phyloP scores from a whole-genome alignment of 2,797 vertebrate species.

The Tadarida brasiliensis region DNA sequence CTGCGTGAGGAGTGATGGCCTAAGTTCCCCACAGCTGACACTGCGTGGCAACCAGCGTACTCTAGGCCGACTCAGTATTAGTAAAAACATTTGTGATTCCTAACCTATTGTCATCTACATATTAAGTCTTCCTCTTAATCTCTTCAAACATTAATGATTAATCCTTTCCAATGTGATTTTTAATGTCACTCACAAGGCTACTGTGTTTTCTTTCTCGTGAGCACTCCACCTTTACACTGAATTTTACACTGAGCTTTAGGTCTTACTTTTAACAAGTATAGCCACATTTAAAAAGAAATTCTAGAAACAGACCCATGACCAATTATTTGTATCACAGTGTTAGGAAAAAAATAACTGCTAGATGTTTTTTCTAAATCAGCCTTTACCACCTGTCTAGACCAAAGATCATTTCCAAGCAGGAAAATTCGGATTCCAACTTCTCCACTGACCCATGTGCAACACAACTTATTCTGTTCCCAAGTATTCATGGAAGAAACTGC shows the following conservation, averaged over 20 bases:
- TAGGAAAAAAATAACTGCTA: neutral
- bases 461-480: slow-evolving; percentile 2
- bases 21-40: neutral
- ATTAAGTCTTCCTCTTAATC: neutral
- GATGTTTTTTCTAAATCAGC: neutral
- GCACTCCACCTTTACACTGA: slow-evolving; percentile 11
- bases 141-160: slow-evolving; percentile 7
- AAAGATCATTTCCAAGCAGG: slow-evolving; percentile 12
- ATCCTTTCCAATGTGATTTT: neutral
- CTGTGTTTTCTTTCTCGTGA: neutral
- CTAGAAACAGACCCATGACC: neutral
- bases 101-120: neutral
- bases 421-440: slow-evolving; percentile 34
- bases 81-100: neutral
- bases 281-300: neutral
- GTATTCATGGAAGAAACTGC: neutral
- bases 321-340: neutral
- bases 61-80: neutral
- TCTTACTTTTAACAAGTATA: slow-evolving; percentile 47
- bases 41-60: neutral
- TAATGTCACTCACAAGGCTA: neutral
- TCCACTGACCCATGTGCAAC: neutral
- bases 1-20: neutral
- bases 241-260: neutral
- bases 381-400: slow-evolving; percentile 60